Evolutionary conservation across 2,888 invertebrate genomes (phyloP).

Genomic region (Nomada ruficornis): DNA sequence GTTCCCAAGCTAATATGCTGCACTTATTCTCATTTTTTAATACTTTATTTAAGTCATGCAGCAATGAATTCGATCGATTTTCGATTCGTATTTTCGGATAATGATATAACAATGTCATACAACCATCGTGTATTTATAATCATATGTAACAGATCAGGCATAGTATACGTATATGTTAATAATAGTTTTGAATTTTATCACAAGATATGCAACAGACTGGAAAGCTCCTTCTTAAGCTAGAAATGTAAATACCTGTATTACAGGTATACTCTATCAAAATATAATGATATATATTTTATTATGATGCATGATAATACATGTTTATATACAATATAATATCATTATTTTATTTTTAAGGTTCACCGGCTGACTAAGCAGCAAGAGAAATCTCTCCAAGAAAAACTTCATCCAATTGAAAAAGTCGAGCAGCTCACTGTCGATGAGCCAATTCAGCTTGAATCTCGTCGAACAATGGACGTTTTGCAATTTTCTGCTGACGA

Average conservation of each 20-base stretch:
- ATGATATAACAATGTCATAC: too few relatives aligned
- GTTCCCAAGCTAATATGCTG: too few relatives aligned
- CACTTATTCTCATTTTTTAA: too few relatives aligned
- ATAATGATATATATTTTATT: neutral
- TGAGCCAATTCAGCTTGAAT: neutral
- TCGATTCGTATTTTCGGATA: too few relatives aligned
- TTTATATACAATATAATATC: neutral
- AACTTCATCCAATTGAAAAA: slow-evolving; percentile 1
- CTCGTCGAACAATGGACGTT: neutral
- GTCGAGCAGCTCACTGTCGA: slow-evolving; percentile 15
- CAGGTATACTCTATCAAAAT: too few relatives aligned
- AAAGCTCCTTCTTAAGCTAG: too few relatives aligned
- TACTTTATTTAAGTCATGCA: too few relatives aligned
- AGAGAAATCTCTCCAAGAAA: slow-evolving; percentile 57
- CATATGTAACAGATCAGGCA: too few relatives aligned
- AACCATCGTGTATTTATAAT: too few relatives aligned
- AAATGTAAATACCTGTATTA: neutral
- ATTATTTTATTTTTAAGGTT: slow-evolving; percentile 57
- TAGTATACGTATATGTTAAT: neutral
- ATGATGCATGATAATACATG: neutral
- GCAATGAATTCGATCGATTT: too few relatives aligned
- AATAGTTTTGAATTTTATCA: neutral
- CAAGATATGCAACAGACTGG: too few relatives aligned
- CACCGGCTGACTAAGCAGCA: slow-evolving; percentile 67
- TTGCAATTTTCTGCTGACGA: slow-evolving; percentile 7